Evolutionary conservation across 2,113 vertebrate species (phyloP).

Genomic region (Jaculus jaculus): DNA sequence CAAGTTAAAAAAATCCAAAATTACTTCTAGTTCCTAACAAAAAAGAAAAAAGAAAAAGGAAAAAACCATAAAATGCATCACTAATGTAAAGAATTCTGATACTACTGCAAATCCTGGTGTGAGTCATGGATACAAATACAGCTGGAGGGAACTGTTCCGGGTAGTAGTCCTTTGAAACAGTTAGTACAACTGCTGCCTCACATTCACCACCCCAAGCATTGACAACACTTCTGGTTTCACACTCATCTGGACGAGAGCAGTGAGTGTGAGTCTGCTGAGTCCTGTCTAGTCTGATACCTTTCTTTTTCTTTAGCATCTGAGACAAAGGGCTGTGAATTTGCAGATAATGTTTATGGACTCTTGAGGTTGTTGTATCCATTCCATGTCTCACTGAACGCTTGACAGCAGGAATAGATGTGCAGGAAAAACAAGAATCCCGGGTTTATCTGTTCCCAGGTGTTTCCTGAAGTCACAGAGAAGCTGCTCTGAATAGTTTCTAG

Average conservation of each 20-base stretch:
- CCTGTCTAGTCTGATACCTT: constrained; percentile 79
- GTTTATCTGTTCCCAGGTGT: constrained; percentile 84
- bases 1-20: constrained; percentile 84
- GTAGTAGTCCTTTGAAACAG: constrained; percentile 82
- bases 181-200: constrained; percentile 84
- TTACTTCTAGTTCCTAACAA: constrained; percentile 82
- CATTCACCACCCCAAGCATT: constrained; percentile 82
- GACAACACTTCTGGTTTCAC: constrained; percentile 82
- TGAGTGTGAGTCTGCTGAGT: constrained; percentile 79
- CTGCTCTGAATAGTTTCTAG: constrained; percentile 72
- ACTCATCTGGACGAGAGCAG: constrained; percentile 84
- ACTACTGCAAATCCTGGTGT: constrained; percentile 77
- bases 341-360: constrained; percentile 84
- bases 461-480: constrained; percentile 82
- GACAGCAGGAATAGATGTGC: constrained; percentile 87
- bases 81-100: constrained; percentile 80
- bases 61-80: constrained; percentile 84
- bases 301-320: constrained; percentile 79
- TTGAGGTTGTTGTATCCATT: constrained; percentile 86
- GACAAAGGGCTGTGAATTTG: constrained; percentile 81
- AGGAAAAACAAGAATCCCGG: constrained; percentile 85
- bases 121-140: constrained; percentile 81
- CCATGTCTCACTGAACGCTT: constrained; percentile 91
- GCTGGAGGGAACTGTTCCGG: constrained; percentile 51
- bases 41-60: constrained; percentile 81